These are phyloP conservation scores for Pachyramphus minor DNA, from an alignment of 2,113 vertebrate species.

Conservation along the genomic window DNA sequence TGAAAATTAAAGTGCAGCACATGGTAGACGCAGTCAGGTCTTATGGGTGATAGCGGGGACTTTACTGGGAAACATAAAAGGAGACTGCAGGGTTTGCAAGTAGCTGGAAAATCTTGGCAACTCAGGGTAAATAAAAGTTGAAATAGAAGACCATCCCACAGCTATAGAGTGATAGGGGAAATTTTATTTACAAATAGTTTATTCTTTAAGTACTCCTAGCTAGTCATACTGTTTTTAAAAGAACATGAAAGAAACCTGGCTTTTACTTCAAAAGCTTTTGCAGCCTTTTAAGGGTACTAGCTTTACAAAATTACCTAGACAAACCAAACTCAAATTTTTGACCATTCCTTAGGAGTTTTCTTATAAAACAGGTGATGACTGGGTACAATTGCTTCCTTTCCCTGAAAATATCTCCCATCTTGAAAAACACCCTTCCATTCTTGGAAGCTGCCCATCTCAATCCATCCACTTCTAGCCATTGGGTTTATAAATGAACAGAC, in stretches of 20 bases:
- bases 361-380: background rate
- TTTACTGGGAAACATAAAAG: background rate
- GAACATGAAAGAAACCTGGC: no score
- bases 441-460: background rate
- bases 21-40: background rate
- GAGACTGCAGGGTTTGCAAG: background rate
- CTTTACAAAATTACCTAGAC: background rate
- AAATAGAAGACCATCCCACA: background rate
- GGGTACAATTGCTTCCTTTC: background rate
- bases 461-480: background rate
- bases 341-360: background rate
- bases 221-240: background rate
- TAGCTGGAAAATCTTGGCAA: background rate
- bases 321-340: background rate
- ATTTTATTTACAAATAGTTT: background rate
- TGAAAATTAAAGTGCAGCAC: background rate
- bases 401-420: background rate
- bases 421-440: background rate
- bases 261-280: background rate
- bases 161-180: background rate
- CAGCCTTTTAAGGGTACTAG: background rate
- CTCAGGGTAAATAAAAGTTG: background rate
- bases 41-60: fast-evolving
- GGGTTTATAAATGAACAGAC: background rate
- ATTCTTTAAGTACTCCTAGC: background rate